Evolutionary conservation across 1,140 invertebrate species (phyloP), one percentile per base, ranked within the genome.

Genomic region (Oedothorax gibbosus): DNA sequence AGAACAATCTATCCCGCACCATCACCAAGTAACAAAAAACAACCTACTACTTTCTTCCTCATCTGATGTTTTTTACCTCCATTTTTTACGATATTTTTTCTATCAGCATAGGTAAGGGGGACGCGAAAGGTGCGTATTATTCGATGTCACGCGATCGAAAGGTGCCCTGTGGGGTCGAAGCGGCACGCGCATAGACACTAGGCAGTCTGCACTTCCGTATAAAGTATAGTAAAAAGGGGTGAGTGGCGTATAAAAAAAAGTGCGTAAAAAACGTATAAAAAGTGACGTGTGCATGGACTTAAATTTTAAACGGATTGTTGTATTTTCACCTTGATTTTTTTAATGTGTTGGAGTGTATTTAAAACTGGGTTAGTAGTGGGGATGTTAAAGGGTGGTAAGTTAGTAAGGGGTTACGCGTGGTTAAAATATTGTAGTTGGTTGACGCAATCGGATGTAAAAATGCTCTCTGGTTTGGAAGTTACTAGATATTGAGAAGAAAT

Each of bases 111-210:
- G 64, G 62, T 35, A 20, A 21, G 49, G 62, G 18, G 64, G 35
- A n/a, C 53, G 35, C n/a, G 56, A 54, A 79, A 79, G 54, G 53
- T 79, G 20, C 53, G 60, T 79, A 79, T 79, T 64, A 68, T 68
- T 56, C 20, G 7, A 21, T 51, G 60, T 79, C 77, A 79, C 77
- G 77, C 77, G n/a, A 79, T 68, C 8, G 15, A 18, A 21, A 15
- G n/a, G 64, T 20, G 66, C 50, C 50, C 35, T 65, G 62, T n/a
- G 15, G 20, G 49, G 35, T 54, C 21, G 18, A 21, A 15, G 50
- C 56, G 62, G 77, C 77, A 68, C 64, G 77, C 64, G 77, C 50
- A 54, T 5, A 35, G 35, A 35, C 35, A 35, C 35, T 35, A 35
- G 35, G 5, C 35, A 51, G 35, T 35, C 75, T 77, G 51, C 50